Conservation (phyloP, 2,113 vertebrate species). For the Hystrix cristata region DNA sequence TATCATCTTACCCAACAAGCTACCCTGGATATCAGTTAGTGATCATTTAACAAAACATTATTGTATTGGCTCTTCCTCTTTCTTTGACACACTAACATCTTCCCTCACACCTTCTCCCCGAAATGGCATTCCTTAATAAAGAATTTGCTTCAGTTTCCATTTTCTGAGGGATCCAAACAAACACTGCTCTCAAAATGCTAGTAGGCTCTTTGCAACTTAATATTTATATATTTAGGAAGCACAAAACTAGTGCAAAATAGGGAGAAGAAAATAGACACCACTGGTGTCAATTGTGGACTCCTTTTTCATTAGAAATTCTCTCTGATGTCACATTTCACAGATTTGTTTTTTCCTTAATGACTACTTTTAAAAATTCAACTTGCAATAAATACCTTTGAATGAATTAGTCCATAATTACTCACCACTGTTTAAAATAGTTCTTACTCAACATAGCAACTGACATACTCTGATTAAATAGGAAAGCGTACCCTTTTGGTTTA, state of each 20-base stretch:
- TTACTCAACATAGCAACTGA: neutral
- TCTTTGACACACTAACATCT: neutral
- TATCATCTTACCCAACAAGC: neutral
- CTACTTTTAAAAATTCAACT: neutral
- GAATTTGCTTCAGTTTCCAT: neutral
- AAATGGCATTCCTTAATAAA: neutral
- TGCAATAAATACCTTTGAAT: neutral
- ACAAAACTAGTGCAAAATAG: neutral
- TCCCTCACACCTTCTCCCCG: neutral
- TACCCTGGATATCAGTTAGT: neutral
- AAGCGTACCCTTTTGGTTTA: neutral
- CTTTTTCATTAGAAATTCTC: neutral
- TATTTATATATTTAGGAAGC: neutral
- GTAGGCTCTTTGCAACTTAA: neutral
- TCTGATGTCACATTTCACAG: neutral
- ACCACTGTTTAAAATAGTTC: neutral
- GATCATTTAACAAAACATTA: neutral
- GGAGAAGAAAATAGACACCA: neutral
- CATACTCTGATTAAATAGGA: constrained; percentile 16
- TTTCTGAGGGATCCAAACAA: neutral
- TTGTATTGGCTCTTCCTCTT: neutral
- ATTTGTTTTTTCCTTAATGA: neutral
- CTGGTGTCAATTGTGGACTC: neutral
- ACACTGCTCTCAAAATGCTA: neutral
- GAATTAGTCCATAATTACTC: neutral